Percentiles rank a stretch among this genome's conserved stretches.
Evolutionary conservation across 2,113 vertebrate genomes (phyloP).

Genomic region (Semnopithecus entellus): DNA sequence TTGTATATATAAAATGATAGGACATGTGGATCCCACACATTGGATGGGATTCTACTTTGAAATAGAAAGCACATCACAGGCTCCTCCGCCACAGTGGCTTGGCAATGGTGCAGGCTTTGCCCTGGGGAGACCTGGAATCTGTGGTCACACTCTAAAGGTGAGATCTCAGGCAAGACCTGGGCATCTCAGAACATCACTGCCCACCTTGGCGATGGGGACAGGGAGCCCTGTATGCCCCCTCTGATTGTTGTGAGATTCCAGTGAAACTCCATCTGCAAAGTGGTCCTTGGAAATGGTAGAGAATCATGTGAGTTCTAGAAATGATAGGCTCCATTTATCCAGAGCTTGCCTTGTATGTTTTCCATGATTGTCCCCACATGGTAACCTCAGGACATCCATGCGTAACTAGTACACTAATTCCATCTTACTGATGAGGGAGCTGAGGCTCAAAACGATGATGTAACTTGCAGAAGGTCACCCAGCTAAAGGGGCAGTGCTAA

Average conservation of each 20-base stretch:
- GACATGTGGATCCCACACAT: no score
- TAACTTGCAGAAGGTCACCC: not conserved
- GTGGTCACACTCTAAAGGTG: not conserved
- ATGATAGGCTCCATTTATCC: accelerated
- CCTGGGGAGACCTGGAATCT: not conserved
- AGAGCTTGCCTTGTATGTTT: not conserved
- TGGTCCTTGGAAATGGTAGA: not conserved
- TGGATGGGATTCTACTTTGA: not conserved
- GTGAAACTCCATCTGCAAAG: not conserved
- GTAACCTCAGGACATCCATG: not conserved
- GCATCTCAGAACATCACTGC: not conserved
- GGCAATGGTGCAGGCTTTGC: not conserved
- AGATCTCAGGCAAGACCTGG: not conserved
- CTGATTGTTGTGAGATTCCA: accelerated
- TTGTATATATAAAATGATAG: not conserved
- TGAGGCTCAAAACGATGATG: not conserved
- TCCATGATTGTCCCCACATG: not conserved
- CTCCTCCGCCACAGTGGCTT: not conserved
- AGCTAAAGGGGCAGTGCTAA: not conserved
- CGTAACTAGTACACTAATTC: not conserved
- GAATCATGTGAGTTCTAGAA: not conserved
- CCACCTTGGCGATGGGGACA: not conserved
- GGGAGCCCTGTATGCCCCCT: not conserved
- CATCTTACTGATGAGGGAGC: not conserved
- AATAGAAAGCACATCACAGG: not conserved